Evolutionary conservation across 2,888 invertebrate genomes (phyloP).

Genomic region (Glaucopsyche alexis): DNA sequence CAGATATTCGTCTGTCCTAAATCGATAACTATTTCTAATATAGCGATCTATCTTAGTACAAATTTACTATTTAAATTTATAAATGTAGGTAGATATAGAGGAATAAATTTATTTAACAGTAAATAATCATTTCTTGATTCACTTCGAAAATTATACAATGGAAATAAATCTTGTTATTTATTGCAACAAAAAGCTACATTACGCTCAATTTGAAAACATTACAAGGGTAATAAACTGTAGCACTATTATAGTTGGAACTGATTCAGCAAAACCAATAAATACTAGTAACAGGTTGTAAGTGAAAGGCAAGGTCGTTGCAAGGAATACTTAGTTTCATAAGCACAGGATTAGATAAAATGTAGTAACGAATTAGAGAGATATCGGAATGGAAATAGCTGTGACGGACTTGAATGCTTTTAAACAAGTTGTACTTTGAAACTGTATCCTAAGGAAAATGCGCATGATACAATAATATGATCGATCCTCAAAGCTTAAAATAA

Average conservation of each 20-base stretch:
- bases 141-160: neutral
- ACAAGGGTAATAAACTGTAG: constrained; percentile 18
- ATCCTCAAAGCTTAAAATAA: neutral
- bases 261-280: constrained; percentile 26
- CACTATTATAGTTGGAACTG: constrained; percentile 10
- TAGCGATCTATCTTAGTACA: no score
- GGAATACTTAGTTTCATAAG: constrained; percentile 28
- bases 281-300: constrained; percentile 28
- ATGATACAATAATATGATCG: neutral
- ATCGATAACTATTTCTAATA: no score
- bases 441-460: neutral
- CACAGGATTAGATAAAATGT: constrained; percentile 9
- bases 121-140: neutral
- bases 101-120: neutral
- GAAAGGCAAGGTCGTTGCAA: constrained; percentile 29
- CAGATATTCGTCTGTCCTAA: no score
- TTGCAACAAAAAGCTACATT: constrained; percentile 12
- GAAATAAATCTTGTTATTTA: constrained; percentile 5
- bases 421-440: neutral
- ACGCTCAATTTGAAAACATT: constrained; percentile 20
- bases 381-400: neutral
- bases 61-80: no score
- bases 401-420: constrained; percentile 7
- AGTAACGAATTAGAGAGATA: constrained; percentile 16
- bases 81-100: no score